Evolutionary conservation across 2,888 invertebrate species (phyloP), one percentile per base, ranked within the genome.

Genomic region (Diloba caeruleocephala): DNA sequence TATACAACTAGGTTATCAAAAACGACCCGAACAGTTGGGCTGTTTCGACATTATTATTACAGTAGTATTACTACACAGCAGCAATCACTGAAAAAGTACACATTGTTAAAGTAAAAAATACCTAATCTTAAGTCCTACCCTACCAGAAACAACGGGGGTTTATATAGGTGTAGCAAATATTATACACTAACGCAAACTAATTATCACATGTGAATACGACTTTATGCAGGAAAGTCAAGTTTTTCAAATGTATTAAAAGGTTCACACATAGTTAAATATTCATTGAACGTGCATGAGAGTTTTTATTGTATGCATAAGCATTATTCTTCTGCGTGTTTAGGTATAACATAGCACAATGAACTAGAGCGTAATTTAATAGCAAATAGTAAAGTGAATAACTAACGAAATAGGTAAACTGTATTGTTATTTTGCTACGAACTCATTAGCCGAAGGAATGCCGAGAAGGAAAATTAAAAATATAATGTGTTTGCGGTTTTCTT

Each of bases 1-100:
- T 26, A 57, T 34, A 43, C 25, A 51, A 45, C 34, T 56, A 38
- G 55, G 51, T 53, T 66, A 63, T 63, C 58, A 50, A 56, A 52
- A 64, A 36, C 36, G 37, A 31, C 14, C 26, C 43, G 39, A 29
- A 21, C 21, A n/a, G n/a, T 29, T 45, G 45, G 28, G 29, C 42
- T 33, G 38, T 57, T 51, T 62, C 32, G 12, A 51, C 58, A 67
- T 51, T 7, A 8, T 38, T 42, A 28, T 29, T 37, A 17, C 23
- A 55, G 21, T n/a, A n/a, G n/a, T n/a, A n/a, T n/a, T n/a, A n/a
- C n/a, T n/a, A n/a, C n/a, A 41, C 32, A 42, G 54, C 55, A 34
- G 42, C 41, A 41, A 48, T 43, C 12, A 39, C 15, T 53, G 12
- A 43, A 55, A 32, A 34, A 38, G 26, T 39, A 17, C 10, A 56